These are phyloP conservation scores for Drosophila nikananu DNA, from an alignment of 1,140 invertebrate genomes.

Conservation along the genomic window DNA sequence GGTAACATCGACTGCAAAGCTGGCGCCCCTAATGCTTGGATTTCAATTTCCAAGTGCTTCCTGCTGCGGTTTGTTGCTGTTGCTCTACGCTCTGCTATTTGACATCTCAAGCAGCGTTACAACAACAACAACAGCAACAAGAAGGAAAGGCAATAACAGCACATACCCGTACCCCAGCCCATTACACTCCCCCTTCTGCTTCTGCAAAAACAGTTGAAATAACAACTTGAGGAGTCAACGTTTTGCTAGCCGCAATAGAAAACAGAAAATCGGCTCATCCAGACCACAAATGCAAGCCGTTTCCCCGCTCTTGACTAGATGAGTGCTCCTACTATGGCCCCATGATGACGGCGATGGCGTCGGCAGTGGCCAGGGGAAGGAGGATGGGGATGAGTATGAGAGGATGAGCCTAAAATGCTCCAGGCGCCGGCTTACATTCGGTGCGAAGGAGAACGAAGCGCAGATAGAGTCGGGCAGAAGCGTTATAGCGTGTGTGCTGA, in stretches of 20 bases:
- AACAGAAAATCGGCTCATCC: constrained; percentile 74
- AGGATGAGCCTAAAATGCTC: constrained; percentile 43
- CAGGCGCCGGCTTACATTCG: constrained; percentile 39
- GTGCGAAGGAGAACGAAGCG: background rate
- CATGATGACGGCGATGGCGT: constrained; percentile 15
- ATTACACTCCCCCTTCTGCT: constrained; percentile 2
- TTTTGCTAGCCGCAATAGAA: constrained; percentile 54
- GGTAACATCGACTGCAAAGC: constrained; percentile 26
- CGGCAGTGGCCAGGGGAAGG: background rate
- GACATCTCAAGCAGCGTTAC: constrained; percentile 80
- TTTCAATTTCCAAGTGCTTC: constrained; percentile 82
- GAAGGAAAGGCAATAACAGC: constrained; percentile 29
- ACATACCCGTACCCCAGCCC: background rate
- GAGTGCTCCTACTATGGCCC: constrained; percentile 48
- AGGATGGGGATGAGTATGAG: constrained; percentile 8
- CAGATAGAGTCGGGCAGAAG: background rate
- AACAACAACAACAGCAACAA: constrained; percentile 43
- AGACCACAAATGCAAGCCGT: constrained; percentile 60
- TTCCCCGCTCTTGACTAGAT: constrained; percentile 66
- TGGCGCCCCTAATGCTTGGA: constrained; percentile 74
- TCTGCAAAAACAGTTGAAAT: constrained; percentile 62
- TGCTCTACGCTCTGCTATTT: constrained; percentile 65
- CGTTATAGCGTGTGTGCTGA: background rate
- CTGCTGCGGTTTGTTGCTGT: constrained; percentile 60
- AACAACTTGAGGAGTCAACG: constrained; percentile 59